Evolutionary conservation across 1,140 invertebrate genomes (phyloP), one percentile per base, ranked within the genome.

Genomic region (Caenorhabditis remanei): DNA sequence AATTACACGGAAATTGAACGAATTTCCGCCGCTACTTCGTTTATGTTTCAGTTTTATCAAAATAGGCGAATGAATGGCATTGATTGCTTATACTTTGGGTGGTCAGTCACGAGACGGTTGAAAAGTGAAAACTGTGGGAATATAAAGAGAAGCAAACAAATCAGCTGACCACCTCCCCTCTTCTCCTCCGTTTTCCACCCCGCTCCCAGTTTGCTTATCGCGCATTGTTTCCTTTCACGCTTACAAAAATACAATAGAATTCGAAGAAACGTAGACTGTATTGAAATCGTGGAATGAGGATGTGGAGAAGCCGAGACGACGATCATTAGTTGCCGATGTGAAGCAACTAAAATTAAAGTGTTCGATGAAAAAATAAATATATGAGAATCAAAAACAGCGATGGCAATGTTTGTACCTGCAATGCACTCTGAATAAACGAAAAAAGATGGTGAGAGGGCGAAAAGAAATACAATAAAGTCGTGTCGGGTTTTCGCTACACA

Each of bases 131-230:
- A 79, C 24, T 53, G 46, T 53, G 65, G 24, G 41, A 79, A 79
- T 79, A 79, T 53, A 50, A 79, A 50, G 71, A 14, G 46, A 50
- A 79, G 71, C 71, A 79, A 79, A 79, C 71, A 79, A 79, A 48
- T 79, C 71, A 79, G 71, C 71, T 79, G 71, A 79, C 71, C 71
- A 79, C 71, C 71, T 24, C 46, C 40, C 46, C 65, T 46, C 40
- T 71, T 16, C 40, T 24, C 46, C 43, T 71, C 43, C 65, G 65
- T 71, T 43, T 71, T 71, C 63, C 21, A 65, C 63, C n/a, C 71
- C 71, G 46, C 71, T 79, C 71, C 71, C 71, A 79, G 71, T 79
- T 79, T 79, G 71, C 71, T 79, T 79, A 79, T 79, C 71, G 71
- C 71, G 71, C 71, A 79, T 79, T 79, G 71, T 50, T 79, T 79